phyloP scores from a whole-genome alignment of 2,797 vertebrate genomes.

The Platyrinchus mystaceus region DNA sequence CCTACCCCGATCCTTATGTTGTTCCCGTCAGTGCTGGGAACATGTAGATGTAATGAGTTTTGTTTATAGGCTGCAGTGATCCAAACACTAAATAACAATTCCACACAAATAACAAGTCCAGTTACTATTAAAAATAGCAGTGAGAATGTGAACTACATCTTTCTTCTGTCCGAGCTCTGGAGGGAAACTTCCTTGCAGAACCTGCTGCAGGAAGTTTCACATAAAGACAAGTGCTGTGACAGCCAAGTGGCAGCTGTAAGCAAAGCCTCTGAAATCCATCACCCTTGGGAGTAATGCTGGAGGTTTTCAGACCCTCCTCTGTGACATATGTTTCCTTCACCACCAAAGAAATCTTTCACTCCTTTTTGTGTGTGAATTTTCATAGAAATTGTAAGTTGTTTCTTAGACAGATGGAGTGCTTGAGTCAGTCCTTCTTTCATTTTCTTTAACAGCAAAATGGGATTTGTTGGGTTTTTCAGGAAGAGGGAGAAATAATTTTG shows the following conservation, averaged over 20 bases:
- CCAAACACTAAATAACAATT: not conserved
- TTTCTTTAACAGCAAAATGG: not conserved
- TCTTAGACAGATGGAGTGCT: not conserved
- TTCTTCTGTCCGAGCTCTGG: constrained; percentile 26
- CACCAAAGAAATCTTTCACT: not conserved
- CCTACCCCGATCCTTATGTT: not conserved
- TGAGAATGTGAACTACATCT: not conserved
- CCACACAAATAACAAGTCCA: not conserved
- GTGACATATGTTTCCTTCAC: not conserved
- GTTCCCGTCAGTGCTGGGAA: not conserved
- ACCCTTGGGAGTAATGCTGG: not conserved
- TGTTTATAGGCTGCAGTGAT: not conserved
- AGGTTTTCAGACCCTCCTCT: not conserved
- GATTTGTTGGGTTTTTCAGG: not conserved
- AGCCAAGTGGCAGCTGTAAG: not conserved
- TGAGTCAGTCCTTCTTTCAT: not conserved
- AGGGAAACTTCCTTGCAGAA: constrained; percentile 5
- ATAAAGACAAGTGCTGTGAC: not conserved
- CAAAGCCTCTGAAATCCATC: not conserved
- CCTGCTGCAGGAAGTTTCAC: not conserved
- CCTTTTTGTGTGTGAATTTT: not conserved
- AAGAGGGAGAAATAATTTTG: not conserved
- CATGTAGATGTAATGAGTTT: not conserved
- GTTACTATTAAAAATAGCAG: not conserved
- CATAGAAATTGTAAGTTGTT: not conserved